Base-by-base conservation (phyloP, 2,888 invertebrate species). In the Sinodicranocentrus sp. region DNA sequence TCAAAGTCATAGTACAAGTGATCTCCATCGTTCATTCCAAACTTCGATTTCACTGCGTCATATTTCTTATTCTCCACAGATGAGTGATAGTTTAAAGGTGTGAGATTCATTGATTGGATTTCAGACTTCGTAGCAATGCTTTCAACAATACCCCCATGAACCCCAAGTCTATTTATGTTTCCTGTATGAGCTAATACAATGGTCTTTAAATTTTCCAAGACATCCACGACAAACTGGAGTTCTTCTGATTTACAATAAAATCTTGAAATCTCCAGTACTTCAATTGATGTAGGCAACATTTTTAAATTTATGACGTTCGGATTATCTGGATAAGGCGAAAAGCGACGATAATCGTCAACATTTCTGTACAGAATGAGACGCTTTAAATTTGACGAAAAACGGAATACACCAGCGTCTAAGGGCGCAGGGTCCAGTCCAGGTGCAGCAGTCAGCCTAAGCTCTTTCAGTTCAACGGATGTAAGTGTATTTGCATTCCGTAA, bases 1-100 rank as follows among this genome's bases (percentile, higher is more conserved):
- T 82, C 85, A 28, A 85, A 85, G 23, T 85, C 85, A 65, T 77
- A 85, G 21, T 85, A 85, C 23, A 85, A 19, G 57, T 78, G 85
- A 54, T 85, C 85, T 13, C 82, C 82, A 21, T 78, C 85, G 28
- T 68, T 65, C 73, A 82, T 82, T 10, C 54, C 70, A 65, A 73
- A 85, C 8, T 72, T 82, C 8, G 70, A 19, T 57, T 83, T 85
- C 0, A 82, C 70, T 13, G 59, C 63, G n/a, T 85, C 82, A 25
- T 82, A 82, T 54, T 85, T 85, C 63, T 75, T 75, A 33, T 85
- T 85, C 61, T 85, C 78, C 25, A 61, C 33, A 2, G 78, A 21
- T 23, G 76, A 82, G 44, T 79, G 73, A 70, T 75, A 85, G 48
- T 85, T 85, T 19, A 85, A 68, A 6, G 85, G 82, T 19, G 63